Percentiles rank a stretch among this genome's conserved stretches.
Conservation (phyloP, 1,140 invertebrate species). For the Drosophila kanapiae region DNA sequence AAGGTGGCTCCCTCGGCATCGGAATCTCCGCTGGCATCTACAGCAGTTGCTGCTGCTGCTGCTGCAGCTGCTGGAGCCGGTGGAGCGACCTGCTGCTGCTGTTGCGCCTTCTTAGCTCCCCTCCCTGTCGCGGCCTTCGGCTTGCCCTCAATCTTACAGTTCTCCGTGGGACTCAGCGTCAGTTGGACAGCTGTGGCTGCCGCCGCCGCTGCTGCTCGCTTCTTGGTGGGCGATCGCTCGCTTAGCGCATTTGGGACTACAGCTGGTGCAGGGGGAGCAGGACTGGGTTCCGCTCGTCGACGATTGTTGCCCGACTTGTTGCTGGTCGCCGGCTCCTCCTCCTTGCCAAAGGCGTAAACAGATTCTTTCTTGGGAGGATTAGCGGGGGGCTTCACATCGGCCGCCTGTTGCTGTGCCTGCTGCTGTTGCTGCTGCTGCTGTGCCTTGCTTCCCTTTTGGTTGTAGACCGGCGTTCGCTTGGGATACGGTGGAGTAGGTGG, state of each 20-base stretch:
- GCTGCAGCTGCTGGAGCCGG: constrained; percentile 17
- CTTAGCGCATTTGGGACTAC: constrained; percentile 83
- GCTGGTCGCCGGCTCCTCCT: constrained; percentile 40
- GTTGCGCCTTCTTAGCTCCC: constrained; percentile 51
- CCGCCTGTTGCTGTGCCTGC: constrained; percentile 30
- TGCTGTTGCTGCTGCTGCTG: constrained; percentile 54
- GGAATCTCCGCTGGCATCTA: constrained; percentile 57
- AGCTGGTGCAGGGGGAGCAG: constrained; percentile 60
- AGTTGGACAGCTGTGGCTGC: constrained; percentile 77
- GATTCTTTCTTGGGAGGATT: constrained; percentile 38
- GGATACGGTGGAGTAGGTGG: constrained; percentile 27
- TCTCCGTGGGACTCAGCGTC: constrained; percentile 79
- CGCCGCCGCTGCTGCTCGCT: constrained; percentile 67
- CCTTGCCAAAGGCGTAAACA: constrained; percentile 72
- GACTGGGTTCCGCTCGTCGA: constrained; percentile 22
- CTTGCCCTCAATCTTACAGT: constrained; percentile 70
- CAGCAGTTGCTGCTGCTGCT: constrained; percentile 18
- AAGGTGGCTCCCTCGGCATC: constrained; percentile 88
- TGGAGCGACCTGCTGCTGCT: constrained; percentile 40
- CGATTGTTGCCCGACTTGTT: constrained; percentile 50
- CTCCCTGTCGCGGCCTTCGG: constrained; percentile 46
- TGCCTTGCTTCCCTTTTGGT: constrained; percentile 55
- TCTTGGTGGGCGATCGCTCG: constrained; percentile 78
- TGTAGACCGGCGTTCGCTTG: constrained; percentile 74
- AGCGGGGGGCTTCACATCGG: constrained; percentile 13